Evolutionary conservation across 2,113 vertebrate genomes (phyloP), one percentile per base, ranked within the genome.

Genomic region (Dipodomys merriami): DNA sequence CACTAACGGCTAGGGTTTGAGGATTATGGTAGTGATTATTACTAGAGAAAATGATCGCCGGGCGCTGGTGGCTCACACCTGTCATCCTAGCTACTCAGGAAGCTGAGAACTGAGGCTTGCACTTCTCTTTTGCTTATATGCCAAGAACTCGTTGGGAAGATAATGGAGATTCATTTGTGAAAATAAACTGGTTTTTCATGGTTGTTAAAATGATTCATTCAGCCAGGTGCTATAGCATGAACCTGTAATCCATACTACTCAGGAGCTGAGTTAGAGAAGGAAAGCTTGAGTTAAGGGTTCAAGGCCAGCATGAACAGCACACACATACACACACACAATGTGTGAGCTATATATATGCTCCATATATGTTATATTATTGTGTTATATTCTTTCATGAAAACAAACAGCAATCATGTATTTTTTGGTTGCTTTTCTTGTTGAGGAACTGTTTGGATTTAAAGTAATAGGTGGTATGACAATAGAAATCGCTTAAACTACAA

Each of bases 361-460:
- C 15, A 16, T 57, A 57, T 57, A 57, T 57, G 53, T 18, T 57
- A 57, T 16, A 57, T 39, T 39, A 39, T 39, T 53, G 49, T 57
- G 53, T 57, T 57, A 16, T 18, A 71, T 49, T 49, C 11, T 90
- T 94, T 69, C 27, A 89, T 92, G 20, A 69, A 82, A 90, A 83
- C 46, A 90, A 79, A 49, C 46, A 79, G 30, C 69, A 76, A 8
- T 72, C 11, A 90, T 93, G 91, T 81, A 13, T 73, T 78, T 88
- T 92, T 80, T 64, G 29, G 29, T 18, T 18, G 22, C 60, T 68
- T 35, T 82, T 92, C 76, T 44, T 77, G 3, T 80, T 53, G 25
- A 81, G 39, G 46, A 93, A 85, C 87, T 23, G 46, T 85, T 93
- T 85, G 19, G 33, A 93, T 87, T 78, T 92, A 29, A 93, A 95